phyloP scores from a whole-genome alignment of 2,113 vertebrate species.

The Microcebus murinus region DNA sequence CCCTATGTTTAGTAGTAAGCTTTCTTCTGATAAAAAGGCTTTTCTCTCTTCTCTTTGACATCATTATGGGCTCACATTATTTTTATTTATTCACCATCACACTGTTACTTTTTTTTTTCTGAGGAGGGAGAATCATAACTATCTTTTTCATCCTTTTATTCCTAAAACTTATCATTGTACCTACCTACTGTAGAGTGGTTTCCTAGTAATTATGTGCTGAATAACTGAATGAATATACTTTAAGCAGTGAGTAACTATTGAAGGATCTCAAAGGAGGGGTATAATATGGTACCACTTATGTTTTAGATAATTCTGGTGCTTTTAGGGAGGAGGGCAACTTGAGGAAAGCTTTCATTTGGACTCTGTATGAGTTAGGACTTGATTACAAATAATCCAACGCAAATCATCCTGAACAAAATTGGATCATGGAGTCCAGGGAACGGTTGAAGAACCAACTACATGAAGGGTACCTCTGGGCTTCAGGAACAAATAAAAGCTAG shows the following conservation, averaged over 20 bases:
- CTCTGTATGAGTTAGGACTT: background rate
- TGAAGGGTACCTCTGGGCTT: background rate
- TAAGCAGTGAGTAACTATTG: background rate
- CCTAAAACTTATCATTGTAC: background rate
- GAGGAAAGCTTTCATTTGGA: constrained; percentile 31
- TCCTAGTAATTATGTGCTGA: background rate
- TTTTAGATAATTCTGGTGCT: constrained; percentile 7
- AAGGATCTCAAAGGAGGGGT: background rate
- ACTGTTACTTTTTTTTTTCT: background rate
- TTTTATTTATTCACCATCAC: background rate
- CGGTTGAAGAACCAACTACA: constrained; percentile 16
- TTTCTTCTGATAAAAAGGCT: background rate
- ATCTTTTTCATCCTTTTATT: constrained; percentile 5
- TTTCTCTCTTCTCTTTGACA: background rate
- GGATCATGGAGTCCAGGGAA: background rate
- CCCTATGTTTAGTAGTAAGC: background rate
- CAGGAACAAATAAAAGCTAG: background rate
- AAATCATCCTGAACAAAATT: constrained; percentile 31
- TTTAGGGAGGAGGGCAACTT: background rate
- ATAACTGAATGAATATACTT: background rate
- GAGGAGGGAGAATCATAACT: background rate
- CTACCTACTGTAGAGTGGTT: background rate
- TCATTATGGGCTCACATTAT: background rate
- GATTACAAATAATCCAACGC: constrained; percentile 13
- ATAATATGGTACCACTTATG: constrained; percentile 1